phyloP scores from a whole-genome alignment of 2,888 invertebrate genomes.

The Noctua comes region DNA sequence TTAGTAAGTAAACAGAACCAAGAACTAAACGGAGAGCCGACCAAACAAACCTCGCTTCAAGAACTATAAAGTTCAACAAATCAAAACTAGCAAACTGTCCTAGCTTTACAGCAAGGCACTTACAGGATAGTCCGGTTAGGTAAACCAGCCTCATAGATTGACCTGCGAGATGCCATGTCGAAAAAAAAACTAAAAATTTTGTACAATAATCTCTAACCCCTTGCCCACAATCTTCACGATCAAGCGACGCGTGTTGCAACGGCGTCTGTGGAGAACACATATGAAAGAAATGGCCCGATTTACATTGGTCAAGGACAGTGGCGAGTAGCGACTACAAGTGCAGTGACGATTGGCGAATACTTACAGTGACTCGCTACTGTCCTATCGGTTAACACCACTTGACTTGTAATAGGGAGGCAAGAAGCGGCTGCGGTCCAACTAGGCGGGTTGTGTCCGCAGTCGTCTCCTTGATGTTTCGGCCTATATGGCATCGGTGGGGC shows the following conservation, averaged over 20 bases:
- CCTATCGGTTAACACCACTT: background rate
- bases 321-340: background rate
- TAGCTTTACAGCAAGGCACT: too few relatives aligned
- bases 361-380: background rate
- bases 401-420: too few relatives aligned
- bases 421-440: background rate
- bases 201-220: background rate
- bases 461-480: background rate
- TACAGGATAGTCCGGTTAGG: too few relatives aligned
- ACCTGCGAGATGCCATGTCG: too few relatives aligned
- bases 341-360: background rate
- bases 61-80: slow-evolving; percentile 6
- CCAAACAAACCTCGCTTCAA: background rate
- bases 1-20: background rate
- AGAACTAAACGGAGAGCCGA: background rate
- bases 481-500: background rate
- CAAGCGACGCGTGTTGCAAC: background rate
- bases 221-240: background rate
- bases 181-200: slow-evolving; percentile 2
- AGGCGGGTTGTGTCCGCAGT: background rate
- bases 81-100: background rate
- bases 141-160: too few relatives aligned
- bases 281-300: background rate
- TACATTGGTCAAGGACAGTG: background rate
- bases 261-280: background rate